phyloP scores from a whole-genome alignment of 2,113 vertebrate species.

The Pachypanchax playfairii region DNA sequence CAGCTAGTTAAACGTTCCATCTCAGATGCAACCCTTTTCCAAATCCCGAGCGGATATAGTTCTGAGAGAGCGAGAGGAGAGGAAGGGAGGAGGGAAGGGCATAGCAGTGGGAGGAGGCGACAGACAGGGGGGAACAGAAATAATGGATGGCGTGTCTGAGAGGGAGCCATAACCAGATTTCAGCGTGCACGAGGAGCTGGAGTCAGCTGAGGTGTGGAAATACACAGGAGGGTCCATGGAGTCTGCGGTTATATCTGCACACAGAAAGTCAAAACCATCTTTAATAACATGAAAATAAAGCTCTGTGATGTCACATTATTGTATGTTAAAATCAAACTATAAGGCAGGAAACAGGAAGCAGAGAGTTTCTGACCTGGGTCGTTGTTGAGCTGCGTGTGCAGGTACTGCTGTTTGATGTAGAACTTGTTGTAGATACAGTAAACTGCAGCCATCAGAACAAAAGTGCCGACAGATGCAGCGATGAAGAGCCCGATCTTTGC shows the following conservation, averaged over 20 bases:
- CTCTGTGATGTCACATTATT: too few species aligned
- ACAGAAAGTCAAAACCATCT: neutral
- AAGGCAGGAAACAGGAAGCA: too few species aligned
- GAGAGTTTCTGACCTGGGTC: conserved; percentile 76
- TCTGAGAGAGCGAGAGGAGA: conserved; percentile 68
- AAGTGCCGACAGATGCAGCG: conserved; percentile 73
- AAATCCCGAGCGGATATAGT: conserved; percentile 79
- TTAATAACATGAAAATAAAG: neutral
- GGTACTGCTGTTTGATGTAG: conserved; percentile 79
- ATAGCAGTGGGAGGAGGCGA: conserved; percentile 71
- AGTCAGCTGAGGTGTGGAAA: conserved; percentile 55
- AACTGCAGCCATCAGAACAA: conserved; percentile 74
- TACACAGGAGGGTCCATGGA: conserved; percentile 60
- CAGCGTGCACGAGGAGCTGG: conserved; percentile 33
- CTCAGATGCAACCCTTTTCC: conserved; percentile 75
- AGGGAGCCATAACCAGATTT: conserved; percentile 72
- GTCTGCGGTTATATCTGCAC: conserved; percentile 68
- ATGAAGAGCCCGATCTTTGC: conserved; percentile 77
- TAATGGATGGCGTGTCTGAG: conserved; percentile 75
- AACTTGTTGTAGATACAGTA: conserved; percentile 81
- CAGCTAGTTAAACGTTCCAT: neutral
- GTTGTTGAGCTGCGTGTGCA: conserved; percentile 74
- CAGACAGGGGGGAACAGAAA: conserved; percentile 74
- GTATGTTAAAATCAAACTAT: too few species aligned
- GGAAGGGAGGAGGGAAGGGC: conserved; percentile 67